phyloP scores from a whole-genome alignment of 2,797 vertebrate species.

The Typhlichthys subterraneus region DNA sequence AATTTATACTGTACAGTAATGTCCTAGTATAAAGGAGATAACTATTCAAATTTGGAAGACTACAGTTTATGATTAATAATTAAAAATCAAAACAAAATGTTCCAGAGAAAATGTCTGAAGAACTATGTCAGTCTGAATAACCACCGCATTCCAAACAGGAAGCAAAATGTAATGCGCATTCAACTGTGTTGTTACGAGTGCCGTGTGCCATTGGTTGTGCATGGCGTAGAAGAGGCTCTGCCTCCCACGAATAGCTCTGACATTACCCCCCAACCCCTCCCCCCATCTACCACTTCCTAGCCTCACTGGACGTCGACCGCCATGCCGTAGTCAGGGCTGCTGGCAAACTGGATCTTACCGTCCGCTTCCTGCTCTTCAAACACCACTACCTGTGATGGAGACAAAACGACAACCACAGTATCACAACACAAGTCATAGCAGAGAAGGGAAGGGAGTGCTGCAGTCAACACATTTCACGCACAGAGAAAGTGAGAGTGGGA shows the following conservation, averaged over 20 bases:
- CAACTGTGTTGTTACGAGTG: constrained; percentile 12
- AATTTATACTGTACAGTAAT: too few species aligned
- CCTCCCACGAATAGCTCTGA: background rate
- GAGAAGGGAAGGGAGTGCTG: constrained; percentile 8
- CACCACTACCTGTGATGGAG: constrained; percentile 76
- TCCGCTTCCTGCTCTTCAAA: constrained; percentile 86
- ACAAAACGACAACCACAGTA: constrained; percentile 1
- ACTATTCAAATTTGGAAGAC: background rate
- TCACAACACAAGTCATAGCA: constrained; percentile 1
- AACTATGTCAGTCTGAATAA: constrained; percentile 4
- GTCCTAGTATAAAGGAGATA: background rate
- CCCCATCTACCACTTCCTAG: constrained; percentile 7
- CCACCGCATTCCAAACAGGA: background rate
- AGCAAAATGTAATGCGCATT: constrained; percentile 20
- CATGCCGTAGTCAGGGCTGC: constrained; percentile 79
- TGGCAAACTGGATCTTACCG: constrained; percentile 78
- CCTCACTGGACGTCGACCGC: constrained; percentile 78
- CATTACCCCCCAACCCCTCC: background rate
- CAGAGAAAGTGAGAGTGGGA: constrained; percentile 5
- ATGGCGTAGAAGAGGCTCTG: constrained; percentile 1
- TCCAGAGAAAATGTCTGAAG: constrained; percentile 1
- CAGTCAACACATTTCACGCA: constrained; percentile 12
- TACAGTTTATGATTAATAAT: background rate
- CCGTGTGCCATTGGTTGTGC: background rate
- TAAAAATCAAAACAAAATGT: constrained; percentile 1